Conservation (phyloP, 2,797 vertebrate genomes). For the Pantherophis alleghaniensis region DNA sequence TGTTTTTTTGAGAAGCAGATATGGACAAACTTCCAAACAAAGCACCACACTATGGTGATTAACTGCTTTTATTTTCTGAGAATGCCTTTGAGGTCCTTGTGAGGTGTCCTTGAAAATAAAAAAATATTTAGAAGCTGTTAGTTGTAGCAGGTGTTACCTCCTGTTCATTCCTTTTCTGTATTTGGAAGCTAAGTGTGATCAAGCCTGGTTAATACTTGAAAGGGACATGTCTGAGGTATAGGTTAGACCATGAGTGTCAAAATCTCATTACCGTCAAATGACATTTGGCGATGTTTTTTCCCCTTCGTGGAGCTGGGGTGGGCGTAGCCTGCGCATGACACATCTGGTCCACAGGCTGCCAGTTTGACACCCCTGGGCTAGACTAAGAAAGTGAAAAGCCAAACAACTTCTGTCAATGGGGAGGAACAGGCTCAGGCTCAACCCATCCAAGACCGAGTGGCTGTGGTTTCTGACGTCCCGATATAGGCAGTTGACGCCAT, state of each 20-base stretch:
- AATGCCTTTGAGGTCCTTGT: not conserved
- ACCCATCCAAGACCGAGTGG: too few relatives aligned
- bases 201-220: not conserved
- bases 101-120: not conserved
- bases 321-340: too few relatives aligned
- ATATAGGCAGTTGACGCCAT: too few relatives aligned
- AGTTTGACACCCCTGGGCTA: not conserved
- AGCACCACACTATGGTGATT: not conserved
- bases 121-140: not conserved
- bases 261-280: too few relatives aligned
- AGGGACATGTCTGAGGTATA: not conserved
- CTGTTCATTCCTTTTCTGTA: not conserved
- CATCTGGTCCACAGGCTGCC: too few relatives aligned
- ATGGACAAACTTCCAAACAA: not conserved
- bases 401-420: not conserved
- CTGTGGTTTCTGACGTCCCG: too few relatives aligned
- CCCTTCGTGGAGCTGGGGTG: too few relatives aligned
- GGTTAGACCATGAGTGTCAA: not conserved
- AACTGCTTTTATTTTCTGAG: not conserved
- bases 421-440: too few relatives aligned
- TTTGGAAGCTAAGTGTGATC: not conserved
- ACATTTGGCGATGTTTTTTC: too few relatives aligned
- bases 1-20: not conserved
- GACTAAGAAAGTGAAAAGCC: not conserved
- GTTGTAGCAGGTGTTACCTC: not conserved